A percentile compares a stretch with the other conserved stretches of the same genome.
These are phyloP conservation scores for Chaenocephalus aceratus DNA, from an alignment of 2,113 vertebrate genomes.

Conservation along the genomic window DNA sequence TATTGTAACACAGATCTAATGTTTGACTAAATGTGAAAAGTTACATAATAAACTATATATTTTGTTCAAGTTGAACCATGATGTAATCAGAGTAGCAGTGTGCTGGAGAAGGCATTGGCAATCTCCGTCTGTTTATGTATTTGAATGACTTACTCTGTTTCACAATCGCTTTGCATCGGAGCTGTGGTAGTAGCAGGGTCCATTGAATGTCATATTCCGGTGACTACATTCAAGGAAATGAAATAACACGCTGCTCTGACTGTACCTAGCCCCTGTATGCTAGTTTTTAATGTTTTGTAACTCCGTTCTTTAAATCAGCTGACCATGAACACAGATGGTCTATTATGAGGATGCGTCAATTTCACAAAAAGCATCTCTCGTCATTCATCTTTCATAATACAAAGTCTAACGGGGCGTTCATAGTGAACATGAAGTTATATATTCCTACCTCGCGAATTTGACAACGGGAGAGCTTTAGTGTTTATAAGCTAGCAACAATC, in stretches of 20 bases:
- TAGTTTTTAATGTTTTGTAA: conserved; percentile 74
- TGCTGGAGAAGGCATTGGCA: neutral
- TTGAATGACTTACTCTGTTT: conserved; percentile 78
- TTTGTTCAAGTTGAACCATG: neutral
- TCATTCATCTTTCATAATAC: neutral
- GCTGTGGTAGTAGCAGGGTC: conserved; percentile 48
- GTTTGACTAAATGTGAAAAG: neutral
- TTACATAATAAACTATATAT: neutral
- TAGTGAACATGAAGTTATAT: no score
- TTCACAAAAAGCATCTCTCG: rapidly evolving
- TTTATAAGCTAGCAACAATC: no score
- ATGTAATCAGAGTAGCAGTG: neutral
- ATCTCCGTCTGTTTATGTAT: neutral
- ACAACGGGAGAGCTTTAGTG: no score
- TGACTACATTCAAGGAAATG: neutral
- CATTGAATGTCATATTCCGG: conserved; percentile 51
- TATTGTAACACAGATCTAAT: neutral
- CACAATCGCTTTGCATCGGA: conserved; percentile 76
- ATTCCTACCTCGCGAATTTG: neutral
- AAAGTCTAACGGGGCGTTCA: neutral
- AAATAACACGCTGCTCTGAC: neutral
- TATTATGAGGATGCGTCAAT: rapidly evolving
- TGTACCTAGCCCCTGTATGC: no score
- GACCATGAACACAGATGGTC: conserved; percentile 51
- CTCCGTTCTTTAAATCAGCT: conserved; percentile 55